Conservation (phyloP, 2,113 vertebrate genomes). For the Phoenicopterus ruber region DNA sequence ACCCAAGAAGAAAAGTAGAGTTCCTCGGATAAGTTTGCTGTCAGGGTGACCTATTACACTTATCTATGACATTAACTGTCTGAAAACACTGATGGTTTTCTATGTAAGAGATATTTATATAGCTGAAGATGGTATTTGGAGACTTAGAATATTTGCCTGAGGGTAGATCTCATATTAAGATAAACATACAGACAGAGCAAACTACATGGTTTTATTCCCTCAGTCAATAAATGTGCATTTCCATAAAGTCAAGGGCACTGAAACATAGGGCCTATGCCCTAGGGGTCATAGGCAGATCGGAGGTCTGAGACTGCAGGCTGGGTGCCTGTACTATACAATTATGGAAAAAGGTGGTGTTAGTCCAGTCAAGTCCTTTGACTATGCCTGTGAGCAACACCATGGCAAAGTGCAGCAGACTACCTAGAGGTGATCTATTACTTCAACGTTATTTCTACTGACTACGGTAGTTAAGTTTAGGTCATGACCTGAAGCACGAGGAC, state of each 20-base stretch:
- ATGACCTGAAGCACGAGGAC: not conserved
- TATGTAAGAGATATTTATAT: not conserved
- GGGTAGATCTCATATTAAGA: not conserved
- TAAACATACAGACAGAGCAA: not conserved
- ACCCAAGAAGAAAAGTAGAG: not conserved
- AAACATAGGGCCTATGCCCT: not conserved
- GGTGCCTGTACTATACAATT: not conserved
- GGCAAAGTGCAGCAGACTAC: not conserved
- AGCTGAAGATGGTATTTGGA: not conserved
- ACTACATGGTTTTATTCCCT: not conserved
- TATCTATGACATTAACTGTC: not conserved
- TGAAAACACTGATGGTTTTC: slow-evolving; percentile 4
- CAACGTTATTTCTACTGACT: not conserved
- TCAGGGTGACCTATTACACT: not conserved
- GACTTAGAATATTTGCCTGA: not conserved
- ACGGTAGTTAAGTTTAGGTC: not conserved
- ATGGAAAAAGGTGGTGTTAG: not conserved
- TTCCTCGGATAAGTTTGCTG: not conserved
- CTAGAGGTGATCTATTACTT: not conserved
- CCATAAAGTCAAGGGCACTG: not conserved
- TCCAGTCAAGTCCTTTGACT: not conserved
- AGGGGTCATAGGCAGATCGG: not conserved
- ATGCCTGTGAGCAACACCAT: not conserved
- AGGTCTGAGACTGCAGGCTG: not conserved
- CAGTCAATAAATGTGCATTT: not conserved